These are phyloP conservation scores for Psittacula echo DNA, from an alignment of 2,797 vertebrate genomes.

Conservation along the genomic window DNA sequence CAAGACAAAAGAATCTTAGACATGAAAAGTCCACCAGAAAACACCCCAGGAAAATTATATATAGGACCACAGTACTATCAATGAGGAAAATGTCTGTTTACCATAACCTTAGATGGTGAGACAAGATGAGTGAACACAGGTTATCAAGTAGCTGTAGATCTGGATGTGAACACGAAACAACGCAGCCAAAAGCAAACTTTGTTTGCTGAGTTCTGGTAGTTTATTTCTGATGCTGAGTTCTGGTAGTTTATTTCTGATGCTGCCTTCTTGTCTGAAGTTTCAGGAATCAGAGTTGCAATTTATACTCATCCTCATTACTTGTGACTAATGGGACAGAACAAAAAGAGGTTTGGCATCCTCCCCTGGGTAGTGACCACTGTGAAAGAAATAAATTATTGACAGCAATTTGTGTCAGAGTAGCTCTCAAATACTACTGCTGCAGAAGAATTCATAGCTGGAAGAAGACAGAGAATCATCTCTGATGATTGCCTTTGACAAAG, in stretches of 20 bases:
- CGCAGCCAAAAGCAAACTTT: rapidly evolving
- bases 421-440: neutral
- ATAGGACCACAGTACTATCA: neutral
- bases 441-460: neutral
- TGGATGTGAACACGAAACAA: neutral
- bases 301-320: neutral
- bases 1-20: neutral
- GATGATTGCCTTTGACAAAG: neutral
- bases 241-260: neutral
- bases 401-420: neutral
- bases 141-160: neutral
- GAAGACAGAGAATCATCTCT: neutral
- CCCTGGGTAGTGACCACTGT: neutral
- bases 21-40: neutral
- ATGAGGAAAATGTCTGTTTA: neutral
- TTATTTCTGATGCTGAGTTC: neutral
- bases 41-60: neutral
- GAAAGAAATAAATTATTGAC: conserved; percentile 12
- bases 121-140: neutral
- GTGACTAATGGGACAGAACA: neutral
- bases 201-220: neutral
- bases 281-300: neutral
- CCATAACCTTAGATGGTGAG: neutral
- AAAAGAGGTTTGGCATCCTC: neutral
- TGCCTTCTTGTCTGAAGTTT: neutral